A percentile compares a stretch with the other conserved stretches of the same genome.
Evolutionary conservation across 2,888 invertebrate genomes (phyloP).

Genomic region (Hirudinaria manillensis): DNA sequence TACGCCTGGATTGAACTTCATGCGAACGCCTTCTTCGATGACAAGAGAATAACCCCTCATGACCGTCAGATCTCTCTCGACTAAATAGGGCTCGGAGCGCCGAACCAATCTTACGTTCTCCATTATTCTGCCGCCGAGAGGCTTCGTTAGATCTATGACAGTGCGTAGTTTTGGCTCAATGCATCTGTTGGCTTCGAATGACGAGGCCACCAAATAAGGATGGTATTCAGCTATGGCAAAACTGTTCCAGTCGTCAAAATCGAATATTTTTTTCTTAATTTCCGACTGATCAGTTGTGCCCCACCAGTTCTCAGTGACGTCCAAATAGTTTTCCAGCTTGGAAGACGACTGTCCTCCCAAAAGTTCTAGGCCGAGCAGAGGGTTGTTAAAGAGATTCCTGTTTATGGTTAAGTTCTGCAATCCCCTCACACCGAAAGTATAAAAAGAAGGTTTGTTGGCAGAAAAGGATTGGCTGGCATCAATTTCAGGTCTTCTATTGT

Average conservation of each 20-base stretch:
- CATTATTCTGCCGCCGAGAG: conserved; percentile 61
- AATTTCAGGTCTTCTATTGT: conserved; percentile 39
- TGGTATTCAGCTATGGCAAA: conserved; percentile 84
- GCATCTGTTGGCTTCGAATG: not conserved
- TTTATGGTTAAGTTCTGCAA: conserved; percentile 86
- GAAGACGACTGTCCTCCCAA: conserved; percentile 81
- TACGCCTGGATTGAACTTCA: conserved; percentile 91
- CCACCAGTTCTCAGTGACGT: conserved; percentile 95
- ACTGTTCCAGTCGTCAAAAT: conserved; percentile 99
- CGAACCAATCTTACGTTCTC: conserved; percentile 52
- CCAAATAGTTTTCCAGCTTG: conserved; percentile 75
- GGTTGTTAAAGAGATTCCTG: conserved; percentile 73
- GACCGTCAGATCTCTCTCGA: conserved; percentile 84
- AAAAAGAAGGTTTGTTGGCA: conserved; percentile 53
- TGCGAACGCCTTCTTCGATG: conserved; percentile 77
- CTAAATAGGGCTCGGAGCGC: conserved; percentile 46
- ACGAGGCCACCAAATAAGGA: conserved; percentile 65
- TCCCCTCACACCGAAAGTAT: conserved; percentile 83
- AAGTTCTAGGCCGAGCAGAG: conserved; percentile 68
- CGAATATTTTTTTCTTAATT: conserved; percentile 71
- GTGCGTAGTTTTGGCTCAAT: conserved; percentile 38
- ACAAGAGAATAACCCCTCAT: conserved; percentile 83
- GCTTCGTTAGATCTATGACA: conserved; percentile 43
- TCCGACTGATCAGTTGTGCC: conserved; percentile 64
- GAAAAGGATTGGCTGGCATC: conserved; percentile 29